These are phyloP conservation scores for Chitala chitala DNA, from an alignment of 2,113 vertebrate genomes.

Conservation along the genomic window DNA sequence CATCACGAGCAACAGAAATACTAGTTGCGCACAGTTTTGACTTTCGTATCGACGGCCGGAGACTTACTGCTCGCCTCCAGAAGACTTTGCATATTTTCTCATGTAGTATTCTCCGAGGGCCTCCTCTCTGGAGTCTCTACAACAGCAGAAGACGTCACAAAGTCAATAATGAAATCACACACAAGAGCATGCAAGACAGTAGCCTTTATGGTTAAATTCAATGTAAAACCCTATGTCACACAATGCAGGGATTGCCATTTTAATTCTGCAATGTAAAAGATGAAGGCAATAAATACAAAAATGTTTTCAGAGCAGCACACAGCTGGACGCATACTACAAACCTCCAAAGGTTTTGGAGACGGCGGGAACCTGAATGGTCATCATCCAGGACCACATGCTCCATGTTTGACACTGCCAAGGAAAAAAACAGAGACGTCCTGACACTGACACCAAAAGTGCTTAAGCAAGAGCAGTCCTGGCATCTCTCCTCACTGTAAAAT, in stretches of 20 bases:
- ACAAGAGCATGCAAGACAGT: not conserved
- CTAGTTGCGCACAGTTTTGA: not conserved
- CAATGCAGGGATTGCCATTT: not conserved
- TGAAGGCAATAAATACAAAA: too few relatives aligned
- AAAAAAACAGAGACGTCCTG: not conserved
- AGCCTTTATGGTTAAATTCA: too few relatives aligned
- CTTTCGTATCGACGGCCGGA: not conserved
- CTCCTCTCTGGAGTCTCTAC: constrained; percentile 85
- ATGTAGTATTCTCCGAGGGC: constrained; percentile 91
- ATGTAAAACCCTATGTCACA: too few relatives aligned
- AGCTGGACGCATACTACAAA: constrained; percentile 27
- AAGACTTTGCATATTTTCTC: constrained; percentile 89
- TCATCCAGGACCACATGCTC: constrained; percentile 82
- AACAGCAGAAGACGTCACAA: not conserved
- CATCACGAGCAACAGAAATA: not conserved
- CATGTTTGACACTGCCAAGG: constrained; percentile 69
- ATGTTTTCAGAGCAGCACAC: not conserved
- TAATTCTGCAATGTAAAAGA: too few relatives aligned
- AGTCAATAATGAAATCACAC: not conserved
- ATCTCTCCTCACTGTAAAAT: too few relatives aligned
- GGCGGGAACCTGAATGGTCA: constrained; percentile 81
- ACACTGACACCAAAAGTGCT: too few relatives aligned
- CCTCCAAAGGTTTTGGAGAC: constrained; percentile 91
- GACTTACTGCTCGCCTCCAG: constrained; percentile 81
- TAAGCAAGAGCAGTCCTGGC: too few relatives aligned